phyloP scores from a whole-genome alignment of 1,140 invertebrate genomes.

The Cydia amplana region DNA sequence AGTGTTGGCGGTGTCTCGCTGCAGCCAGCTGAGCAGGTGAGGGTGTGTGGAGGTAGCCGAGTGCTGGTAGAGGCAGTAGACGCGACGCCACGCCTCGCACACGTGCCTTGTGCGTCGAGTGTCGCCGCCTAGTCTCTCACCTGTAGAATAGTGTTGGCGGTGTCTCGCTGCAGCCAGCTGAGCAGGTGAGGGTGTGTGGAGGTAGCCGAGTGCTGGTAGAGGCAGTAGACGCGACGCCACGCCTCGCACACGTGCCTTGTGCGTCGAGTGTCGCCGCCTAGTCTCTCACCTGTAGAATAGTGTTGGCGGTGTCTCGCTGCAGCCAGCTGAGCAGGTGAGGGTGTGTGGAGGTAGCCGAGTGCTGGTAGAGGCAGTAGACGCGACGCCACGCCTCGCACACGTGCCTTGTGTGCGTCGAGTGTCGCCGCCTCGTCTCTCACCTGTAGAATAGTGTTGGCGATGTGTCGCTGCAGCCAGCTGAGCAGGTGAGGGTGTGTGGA shows the following conservation, averaged over 20 bases:
- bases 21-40: constrained; percentile 63
- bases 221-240: constrained; percentile 61
- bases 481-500: constrained; percentile 60
- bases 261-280: constrained; percentile 48
- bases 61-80: constrained; percentile 63
- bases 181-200: constrained; percentile 60
- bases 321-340: constrained; percentile 62
- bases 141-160: constrained; percentile 51
- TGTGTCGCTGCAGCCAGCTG: constrained; percentile 66
- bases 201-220: constrained; percentile 61
- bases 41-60: constrained; percentile 58
- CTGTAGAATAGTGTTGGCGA: constrained; percentile 51
- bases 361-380: constrained; percentile 61
- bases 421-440: constrained; percentile 34
- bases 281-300: constrained; percentile 45
- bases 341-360: constrained; percentile 60
- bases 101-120: constrained; percentile 48
- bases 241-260: constrained; percentile 56
- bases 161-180: constrained; percentile 66
- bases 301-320: constrained; percentile 61
- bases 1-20: constrained; percentile 60
- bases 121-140: constrained; percentile 35
- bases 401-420: constrained; percentile 47
- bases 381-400: constrained; percentile 46
- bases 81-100: constrained; percentile 62